Evolutionary conservation across 2,888 invertebrate genomes (phyloP).

Genomic region (Fissipunctia ypsillon): DNA sequence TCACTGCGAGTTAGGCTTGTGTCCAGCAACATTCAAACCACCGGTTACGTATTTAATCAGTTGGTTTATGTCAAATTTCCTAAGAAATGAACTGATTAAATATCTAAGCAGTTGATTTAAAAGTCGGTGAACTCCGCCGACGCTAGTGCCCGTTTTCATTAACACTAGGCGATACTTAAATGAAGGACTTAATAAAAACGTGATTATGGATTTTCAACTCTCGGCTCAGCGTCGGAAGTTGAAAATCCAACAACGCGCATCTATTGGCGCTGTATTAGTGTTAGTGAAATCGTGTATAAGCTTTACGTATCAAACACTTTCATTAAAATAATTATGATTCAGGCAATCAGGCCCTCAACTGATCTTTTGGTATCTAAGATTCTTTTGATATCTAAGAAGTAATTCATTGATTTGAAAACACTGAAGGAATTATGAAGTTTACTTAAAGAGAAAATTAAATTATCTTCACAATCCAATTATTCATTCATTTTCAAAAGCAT

Average conservation of each 20-base stretch:
- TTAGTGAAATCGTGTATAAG: neutral
- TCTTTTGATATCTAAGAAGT: no score
- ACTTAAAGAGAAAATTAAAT: neutral
- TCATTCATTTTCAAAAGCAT: neutral
- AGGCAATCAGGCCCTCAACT: neutral
- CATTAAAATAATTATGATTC: conserved; percentile 8
- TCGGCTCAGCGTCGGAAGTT: neutral
- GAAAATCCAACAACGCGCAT: neutral
- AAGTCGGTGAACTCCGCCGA: no score
- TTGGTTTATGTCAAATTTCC: no score
- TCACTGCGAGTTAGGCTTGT: conserved; percentile 14
- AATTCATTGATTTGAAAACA: neutral
- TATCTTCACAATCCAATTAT: neutral
- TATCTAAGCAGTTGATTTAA: no score
- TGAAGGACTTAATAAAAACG: no score
- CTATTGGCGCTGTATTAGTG: no score
- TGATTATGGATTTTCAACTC: no score
- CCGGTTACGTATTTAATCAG: no score
- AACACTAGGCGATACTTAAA: no score
- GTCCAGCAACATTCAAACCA: no score
- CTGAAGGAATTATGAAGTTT: conserved; percentile 12
- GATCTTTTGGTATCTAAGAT: neutral
- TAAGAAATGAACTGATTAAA: no score
- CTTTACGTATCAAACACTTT: conserved; percentile 27
- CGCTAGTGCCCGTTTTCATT: no score